Conservation (phyloP, 2,113 vertebrate genomes). For the Triplophysa tibetana region DNA sequence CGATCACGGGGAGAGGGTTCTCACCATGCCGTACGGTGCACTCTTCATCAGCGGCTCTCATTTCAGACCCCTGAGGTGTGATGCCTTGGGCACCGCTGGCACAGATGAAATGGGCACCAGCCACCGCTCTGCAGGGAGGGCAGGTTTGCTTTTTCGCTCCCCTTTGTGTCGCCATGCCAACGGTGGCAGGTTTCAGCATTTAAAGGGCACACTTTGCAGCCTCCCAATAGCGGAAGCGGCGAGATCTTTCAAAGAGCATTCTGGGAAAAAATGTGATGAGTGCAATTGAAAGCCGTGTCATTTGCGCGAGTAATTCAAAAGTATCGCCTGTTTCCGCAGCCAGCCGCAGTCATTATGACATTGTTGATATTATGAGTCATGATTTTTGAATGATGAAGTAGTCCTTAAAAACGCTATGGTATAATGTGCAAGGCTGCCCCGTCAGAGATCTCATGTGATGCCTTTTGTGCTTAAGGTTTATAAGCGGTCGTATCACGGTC, state of each 20-base stretch:
- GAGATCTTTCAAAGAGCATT: not conserved
- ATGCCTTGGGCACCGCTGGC: constrained; percentile 35
- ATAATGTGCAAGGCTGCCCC: not conserved
- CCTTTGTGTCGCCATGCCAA: constrained; percentile 72
- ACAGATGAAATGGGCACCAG: constrained; percentile 49
- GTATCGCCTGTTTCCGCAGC: not conserved
- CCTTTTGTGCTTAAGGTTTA: not conserved
- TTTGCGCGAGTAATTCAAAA: not conserved
- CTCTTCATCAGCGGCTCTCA: constrained; percentile 10
- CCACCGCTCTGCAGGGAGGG: constrained; percentile 37
- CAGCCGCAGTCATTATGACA: not conserved
- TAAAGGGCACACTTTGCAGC: constrained; percentile 69
- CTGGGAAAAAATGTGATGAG: not conserved
- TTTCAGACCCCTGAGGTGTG: constrained; percentile 35
- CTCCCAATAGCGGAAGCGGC: constrained; percentile 58
- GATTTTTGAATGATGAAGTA: constrained; percentile 5
- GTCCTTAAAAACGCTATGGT: not conserved
- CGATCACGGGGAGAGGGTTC: not conserved
- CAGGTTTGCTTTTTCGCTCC: constrained; percentile 31
- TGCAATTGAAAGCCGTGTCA: not conserved
- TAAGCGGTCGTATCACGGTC: not conserved
- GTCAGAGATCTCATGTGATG: not conserved
- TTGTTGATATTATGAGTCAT: constrained; percentile 17
- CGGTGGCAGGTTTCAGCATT: constrained; percentile 72
- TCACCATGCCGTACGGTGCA: not conserved